Base-by-base conservation (phyloP, 2,888 invertebrate genomes). In the Carterocephalus palaemon region DNA sequence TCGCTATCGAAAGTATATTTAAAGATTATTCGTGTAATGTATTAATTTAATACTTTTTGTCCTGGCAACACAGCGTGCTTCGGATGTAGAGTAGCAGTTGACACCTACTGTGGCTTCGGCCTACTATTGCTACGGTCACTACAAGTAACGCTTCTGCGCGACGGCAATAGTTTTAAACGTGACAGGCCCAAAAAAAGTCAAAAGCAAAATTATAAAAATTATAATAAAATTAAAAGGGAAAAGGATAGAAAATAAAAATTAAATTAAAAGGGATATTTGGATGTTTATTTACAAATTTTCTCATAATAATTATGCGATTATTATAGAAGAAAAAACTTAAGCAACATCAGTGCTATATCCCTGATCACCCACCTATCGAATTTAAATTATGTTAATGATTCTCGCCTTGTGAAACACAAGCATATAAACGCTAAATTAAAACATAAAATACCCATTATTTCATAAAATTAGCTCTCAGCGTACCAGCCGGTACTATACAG, bases 281-380 rank as follows among this genome's bases (percentile, higher is more conserved):
- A 83, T 84, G 83, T 86, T 86, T 86, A 86, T 86, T 86, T 86
- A 86, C 86, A 86, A n/a, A 72, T 77, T 79, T 72, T 75, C 71
- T 76, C 83, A 82, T 82, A 82, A 82, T 81, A 82, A 81, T 74
- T 75, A 79, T 70, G 62, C 60, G 78, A 82, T 81, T 82, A 85
- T 81, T 75, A 81, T 75, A 81, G 75, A 74, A 75, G 78, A 79
- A 70, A 73, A 80, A 78, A 71, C 70, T 73, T 67, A 74, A 73
- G 76, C 79, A 73, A 79, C 80, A 70, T 73, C 72, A 68, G 68
- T 74, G 73, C 75, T 71, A 66, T 63, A 71, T 70, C 77, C 81
- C 70, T 69, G 68, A 72, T 71, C 65, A 77, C 81, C 86, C 81
- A 76, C 69, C 68, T 74, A 73, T 65, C 70, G 62, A 70, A 77